phyloP scores from a whole-genome alignment of 2,888 invertebrate genomes.

The Argyresthia albistria region DNA sequence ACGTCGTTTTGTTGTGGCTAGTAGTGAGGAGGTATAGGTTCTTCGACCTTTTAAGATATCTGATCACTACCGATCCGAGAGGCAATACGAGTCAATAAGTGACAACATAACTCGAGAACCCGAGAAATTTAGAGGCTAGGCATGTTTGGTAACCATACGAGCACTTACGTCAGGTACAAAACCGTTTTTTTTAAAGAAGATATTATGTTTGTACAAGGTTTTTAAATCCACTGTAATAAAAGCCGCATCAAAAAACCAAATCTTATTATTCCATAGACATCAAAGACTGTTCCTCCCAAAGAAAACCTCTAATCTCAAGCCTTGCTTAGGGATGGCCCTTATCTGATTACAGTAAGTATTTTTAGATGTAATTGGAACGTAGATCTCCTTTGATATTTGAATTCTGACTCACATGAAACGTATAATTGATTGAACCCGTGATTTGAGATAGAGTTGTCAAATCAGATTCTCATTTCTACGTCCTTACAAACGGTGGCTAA shows the following conservation, averaged over 20 bases:
- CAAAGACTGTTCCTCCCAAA: not conserved
- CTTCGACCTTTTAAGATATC: no score
- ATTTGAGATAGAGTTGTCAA: constrained; percentile 2
- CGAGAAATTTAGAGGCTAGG: no score
- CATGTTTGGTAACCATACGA: no score
- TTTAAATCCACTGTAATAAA: no score
- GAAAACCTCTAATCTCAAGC: not conserved
- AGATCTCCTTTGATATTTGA: not conserved
- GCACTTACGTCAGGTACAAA: no score
- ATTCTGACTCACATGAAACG: not conserved
- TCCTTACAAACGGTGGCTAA: not conserved
- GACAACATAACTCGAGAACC: no score
- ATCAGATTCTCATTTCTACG: constrained; percentile 1
- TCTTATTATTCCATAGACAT: not conserved
- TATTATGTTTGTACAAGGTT: no score
- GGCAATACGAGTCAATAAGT: no score
- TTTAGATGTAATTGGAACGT: not conserved
- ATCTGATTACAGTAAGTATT: constrained; percentile 1
- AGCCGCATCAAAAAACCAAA: no score
- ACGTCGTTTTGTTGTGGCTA: not conserved
- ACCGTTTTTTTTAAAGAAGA: no score
- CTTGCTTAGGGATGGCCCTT: not conserved
- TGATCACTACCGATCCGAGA: no score
- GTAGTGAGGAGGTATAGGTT: not conserved
- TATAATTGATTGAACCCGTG: not conserved